A percentile compares a stretch with the other conserved stretches of the same genome.
These are phyloP conservation scores for Pristionchus fissidentatus DNA, from an alignment of 2,888 invertebrate genomes.

Conservation along the genomic window DNA sequence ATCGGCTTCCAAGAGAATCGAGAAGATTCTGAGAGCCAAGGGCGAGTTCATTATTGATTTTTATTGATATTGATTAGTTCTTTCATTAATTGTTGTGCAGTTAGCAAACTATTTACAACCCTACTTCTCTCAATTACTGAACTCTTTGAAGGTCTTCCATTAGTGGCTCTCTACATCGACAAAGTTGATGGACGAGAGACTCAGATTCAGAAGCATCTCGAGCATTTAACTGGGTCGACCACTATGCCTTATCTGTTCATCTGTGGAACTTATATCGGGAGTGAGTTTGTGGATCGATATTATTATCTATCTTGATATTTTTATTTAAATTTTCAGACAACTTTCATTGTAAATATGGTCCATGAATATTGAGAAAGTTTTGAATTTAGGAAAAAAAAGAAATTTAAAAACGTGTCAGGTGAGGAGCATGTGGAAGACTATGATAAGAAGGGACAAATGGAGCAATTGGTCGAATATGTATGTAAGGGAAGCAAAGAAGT, in stretches of 20 bases:
- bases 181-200: constrained; percentile 58
- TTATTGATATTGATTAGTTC: not conserved
- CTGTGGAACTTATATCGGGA: constrained; percentile 75
- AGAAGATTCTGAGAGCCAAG: constrained; percentile 48
- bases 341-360: not conserved
- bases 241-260: constrained; percentile 74
- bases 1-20: constrained; percentile 53
- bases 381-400: not conserved
- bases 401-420: constrained; percentile 55
- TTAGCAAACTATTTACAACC: not conserved
- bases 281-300: constrained; percentile 55
- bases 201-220: constrained; percentile 67
- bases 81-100: not conserved
- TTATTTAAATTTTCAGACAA: not conserved
- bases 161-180: constrained; percentile 74
- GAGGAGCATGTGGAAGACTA: constrained; percentile 74
- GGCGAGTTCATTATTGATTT: constrained; percentile 27
- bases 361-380: not conserved
- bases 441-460: constrained; percentile 72
- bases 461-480: constrained; percentile 74
- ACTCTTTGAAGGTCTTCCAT: constrained; percentile 70
- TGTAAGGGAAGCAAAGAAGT: constrained; percentile 72
- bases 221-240: constrained; percentile 73
- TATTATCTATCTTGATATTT: not conserved
- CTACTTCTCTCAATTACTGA: constrained; percentile 57